Evolutionary conservation across 2,797 vertebrate species (phyloP), one percentile per base, ranked within the genome.

Genomic region (Lithobates pipiens): DNA sequence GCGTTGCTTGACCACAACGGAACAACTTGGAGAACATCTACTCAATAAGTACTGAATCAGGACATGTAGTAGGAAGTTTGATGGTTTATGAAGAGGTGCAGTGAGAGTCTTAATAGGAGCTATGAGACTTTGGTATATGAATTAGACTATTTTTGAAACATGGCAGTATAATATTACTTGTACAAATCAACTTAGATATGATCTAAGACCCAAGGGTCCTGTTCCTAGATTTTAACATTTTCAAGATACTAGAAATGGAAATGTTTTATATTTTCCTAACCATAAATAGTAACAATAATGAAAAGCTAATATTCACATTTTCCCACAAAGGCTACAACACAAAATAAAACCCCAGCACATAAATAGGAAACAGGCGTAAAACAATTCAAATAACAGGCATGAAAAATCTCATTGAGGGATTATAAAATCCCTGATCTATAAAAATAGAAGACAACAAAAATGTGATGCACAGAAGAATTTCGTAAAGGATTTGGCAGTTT

Each of bases 161-260:
- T 18, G 15, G 3, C 44, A 77, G 65, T 82, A 46, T 81, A 18
- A 71, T 82, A 86, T 46, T 74, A 69, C 77, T 76, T 61, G n/a
- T 86, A 36, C 73, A 82, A 82, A 86, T 77, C 68, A 76, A 65
- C 9, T 71, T 67, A 63, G 72, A 71, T 80, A 76, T 68, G 42
- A 86, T 70, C 42, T 11, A 23, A 70, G 67, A 76, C 78, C 72
- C 72, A 44, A 74, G 65, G 27, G 78, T 18, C 34, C 27, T 86
- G 34, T 86, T 67, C 10, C n/a, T 29, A 25, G 65, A 7, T 71
- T 61, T 71, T 71, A 82, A 82, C 73, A 76, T 39, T 63, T 81
- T 71, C 1, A 29, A 76, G 29, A 81, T 16, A 70, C 23, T 65
- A 57, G 50, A 69, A 76, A 27, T 81, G 63, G 23, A 36, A 61